phyloP scores from a whole-genome alignment of 2,113 vertebrate species.

The Lophochroa leadbeateri region DNA sequence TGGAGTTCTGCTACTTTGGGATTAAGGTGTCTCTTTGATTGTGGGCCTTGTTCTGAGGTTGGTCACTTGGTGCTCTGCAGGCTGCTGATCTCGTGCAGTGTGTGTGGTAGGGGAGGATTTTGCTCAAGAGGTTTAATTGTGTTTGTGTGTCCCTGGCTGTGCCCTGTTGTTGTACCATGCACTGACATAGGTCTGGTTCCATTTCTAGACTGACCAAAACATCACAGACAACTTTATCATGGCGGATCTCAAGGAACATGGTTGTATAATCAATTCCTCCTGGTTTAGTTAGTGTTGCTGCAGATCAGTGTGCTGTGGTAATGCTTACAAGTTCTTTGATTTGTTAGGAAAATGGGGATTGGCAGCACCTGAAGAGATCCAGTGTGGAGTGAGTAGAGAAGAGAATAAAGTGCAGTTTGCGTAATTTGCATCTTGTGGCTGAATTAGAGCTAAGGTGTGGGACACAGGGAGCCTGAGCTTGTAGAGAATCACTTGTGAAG shows the following conservation, averaged over 20 bases:
- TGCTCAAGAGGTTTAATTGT: background rate
- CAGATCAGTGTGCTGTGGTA: background rate
- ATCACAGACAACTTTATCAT: rapidly evolving
- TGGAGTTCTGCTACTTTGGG: background rate
- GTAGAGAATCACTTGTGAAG: background rate
- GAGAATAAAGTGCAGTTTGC: background rate
- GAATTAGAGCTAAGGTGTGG: background rate
- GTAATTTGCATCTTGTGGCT: background rate
- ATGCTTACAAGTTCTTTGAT: background rate
- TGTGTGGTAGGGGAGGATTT: background rate
- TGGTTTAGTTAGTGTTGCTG: background rate
- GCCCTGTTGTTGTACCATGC: background rate
- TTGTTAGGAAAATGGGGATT: background rate
- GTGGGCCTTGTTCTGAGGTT: background rate
- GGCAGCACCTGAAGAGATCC: background rate
- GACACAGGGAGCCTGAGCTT: too few relatives aligned
- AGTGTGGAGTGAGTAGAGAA: background rate
- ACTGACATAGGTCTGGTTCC: background rate
- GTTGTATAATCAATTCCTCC: background rate
- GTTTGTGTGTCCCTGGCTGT: background rate
- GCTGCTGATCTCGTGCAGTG: background rate
- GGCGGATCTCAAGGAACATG: background rate
- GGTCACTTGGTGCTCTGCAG: background rate
- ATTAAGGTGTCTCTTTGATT: background rate
- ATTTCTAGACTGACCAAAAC: background rate